Evolutionary conservation across 2,797 vertebrate species (phyloP), one percentile per base, ranked within the genome.

Genomic region (Philypnodon macrostomus): DNA sequence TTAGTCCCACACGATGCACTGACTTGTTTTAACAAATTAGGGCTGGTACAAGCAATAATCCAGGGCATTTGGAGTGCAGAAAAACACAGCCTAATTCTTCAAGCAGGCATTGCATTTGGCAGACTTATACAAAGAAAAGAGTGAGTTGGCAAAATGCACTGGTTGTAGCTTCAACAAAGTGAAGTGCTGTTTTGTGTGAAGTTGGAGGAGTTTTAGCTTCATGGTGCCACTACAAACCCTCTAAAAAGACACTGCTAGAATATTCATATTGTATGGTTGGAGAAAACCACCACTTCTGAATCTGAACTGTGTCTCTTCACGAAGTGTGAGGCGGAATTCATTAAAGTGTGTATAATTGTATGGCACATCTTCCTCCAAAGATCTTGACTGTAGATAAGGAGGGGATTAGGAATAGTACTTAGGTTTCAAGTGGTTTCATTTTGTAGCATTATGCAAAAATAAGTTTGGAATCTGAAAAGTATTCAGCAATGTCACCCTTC

Each of bases 1-100:
- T 32, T 33, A 3, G 11, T 44, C 41, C 52, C 40, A 10, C 10
- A 23, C 2, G 2, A 26, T 47, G 31, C 46, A 27, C 16, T 37
- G 32, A 32, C 36, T 63, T 65, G 29, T 38, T 63, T 54, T 23
- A 29, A 21, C 53, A 17, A 48, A 65, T 56, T 50, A 38, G 30
- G 15, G 14, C 18, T 49, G 41, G 35, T 50, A 48, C 47, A 46
- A 67, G 31, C 24, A 47, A 50, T 37, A 67, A 58, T 51, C 18
- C 53, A 53, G 33, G 34, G 13, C 13, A 2, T 33, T 33, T 33
- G n/a, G 15, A 14, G 32, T 4, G 9, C 14, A 16, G 14, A 27
- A 42, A 46, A 29, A 53, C 11, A 45, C 19, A 37, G 13, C 44
- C 23, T 32, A 59, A 23, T 18, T 39, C 11, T 47, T 14, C 18